Conservation (phyloP, 2,888 invertebrate species). For the Tipula confusa region DNA sequence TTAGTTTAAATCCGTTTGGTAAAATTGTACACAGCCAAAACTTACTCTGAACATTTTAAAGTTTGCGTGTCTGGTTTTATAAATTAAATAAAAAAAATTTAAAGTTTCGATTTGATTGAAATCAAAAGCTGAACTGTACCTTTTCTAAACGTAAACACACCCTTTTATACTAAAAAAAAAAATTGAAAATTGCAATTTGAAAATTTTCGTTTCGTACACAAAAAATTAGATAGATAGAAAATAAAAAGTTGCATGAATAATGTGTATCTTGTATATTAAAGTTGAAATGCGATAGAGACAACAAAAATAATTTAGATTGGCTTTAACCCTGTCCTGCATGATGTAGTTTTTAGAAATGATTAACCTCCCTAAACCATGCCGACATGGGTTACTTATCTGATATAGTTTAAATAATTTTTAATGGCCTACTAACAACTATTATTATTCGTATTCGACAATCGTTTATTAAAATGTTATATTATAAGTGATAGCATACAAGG, state of each 20-base stretch:
- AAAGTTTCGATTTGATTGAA: background rate
- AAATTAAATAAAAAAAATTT: background rate
- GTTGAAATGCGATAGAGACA: background rate
- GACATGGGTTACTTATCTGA: background rate
- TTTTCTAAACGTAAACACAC: background rate
- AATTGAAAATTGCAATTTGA: slow-evolving; percentile 12
- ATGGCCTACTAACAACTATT: slow-evolving; percentile 6
- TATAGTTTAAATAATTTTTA: background rate
- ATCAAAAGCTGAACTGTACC: slow-evolving; percentile 29
- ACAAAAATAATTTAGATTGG: background rate
- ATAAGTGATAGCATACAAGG: background rate
- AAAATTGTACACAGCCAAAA: too few relatives aligned
- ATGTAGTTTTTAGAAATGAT: background rate
- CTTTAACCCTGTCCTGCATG: background rate
- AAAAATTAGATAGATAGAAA: background rate
- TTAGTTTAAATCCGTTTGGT: background rate
- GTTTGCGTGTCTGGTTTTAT: background rate
- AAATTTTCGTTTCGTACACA: background rate
- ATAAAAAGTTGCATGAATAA: slow-evolving; percentile 15
- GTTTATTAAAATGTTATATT: background rate
- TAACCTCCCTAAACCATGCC: background rate
- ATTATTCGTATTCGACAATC: background rate
- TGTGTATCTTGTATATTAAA: background rate
- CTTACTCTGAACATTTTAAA: slow-evolving; percentile 33
- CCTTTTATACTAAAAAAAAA: slow-evolving; percentile 30